Conservation (phyloP, 1,140 invertebrate genomes). For the Sycophila sp. region DNA sequence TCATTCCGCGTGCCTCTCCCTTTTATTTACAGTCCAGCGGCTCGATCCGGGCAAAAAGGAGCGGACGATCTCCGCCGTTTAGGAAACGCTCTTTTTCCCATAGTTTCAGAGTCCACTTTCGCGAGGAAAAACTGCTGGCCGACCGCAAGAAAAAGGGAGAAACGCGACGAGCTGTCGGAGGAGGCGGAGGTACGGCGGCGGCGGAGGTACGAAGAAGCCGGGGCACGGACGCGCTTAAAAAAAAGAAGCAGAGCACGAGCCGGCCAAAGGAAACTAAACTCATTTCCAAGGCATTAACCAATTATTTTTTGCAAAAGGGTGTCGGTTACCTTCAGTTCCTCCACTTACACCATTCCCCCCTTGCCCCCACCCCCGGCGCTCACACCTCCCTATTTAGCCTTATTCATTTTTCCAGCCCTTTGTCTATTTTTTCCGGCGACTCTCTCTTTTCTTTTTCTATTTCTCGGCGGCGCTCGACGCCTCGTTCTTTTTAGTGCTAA, state of each 20-base stretch:
- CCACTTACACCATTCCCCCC: constrained; percentile 23
- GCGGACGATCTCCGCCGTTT: background rate
- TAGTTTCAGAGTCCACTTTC: background rate
- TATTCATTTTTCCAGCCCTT: constrained; percentile 44
- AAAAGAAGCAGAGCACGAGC: constrained; percentile 46
- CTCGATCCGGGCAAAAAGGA: background rate
- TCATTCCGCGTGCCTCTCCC: background rate
- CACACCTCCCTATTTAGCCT: constrained; percentile 37
- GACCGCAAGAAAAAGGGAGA: constrained; percentile 31
- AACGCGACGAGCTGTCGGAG: background rate
- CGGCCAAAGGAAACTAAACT: constrained; percentile 63
- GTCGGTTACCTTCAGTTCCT: constrained; percentile 57
- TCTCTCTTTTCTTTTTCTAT: constrained; percentile 5
- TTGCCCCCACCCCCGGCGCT: background rate
- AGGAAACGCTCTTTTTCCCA: background rate
- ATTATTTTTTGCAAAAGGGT: constrained; percentile 65
- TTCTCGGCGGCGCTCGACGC: background rate
- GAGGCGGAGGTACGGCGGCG: background rate
- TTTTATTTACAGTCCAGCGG: background rate
- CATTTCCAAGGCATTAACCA: constrained; percentile 67
- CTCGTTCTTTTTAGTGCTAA: background rate
- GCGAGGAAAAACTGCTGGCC: constrained; percentile 8
- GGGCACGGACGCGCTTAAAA: constrained; percentile 28
- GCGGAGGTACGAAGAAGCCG: no score
- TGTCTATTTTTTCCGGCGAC: background rate